These are phyloP conservation scores for Seriola quinqueradiata DNA, from an alignment of 2,113 vertebrate genomes.

Conservation along the genomic window DNA sequence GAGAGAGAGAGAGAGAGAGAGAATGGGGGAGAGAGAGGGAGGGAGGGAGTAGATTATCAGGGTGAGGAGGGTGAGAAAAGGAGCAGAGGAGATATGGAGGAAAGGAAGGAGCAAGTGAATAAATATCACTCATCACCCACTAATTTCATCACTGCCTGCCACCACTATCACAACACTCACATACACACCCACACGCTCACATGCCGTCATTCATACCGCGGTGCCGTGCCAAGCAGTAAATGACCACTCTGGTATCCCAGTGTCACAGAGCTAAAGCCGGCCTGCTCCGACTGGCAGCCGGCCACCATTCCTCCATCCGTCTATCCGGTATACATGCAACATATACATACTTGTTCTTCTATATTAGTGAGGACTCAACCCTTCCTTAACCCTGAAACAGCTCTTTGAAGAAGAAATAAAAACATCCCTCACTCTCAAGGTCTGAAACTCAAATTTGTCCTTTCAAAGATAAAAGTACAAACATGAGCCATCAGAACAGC, in stretches of 20 bases:
- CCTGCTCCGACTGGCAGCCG: slow-evolving; percentile 42
- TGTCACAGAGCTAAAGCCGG: slow-evolving; percentile 41
- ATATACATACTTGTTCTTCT: neutral
- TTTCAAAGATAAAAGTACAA: neutral
- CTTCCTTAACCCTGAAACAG: neutral
- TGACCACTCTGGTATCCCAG: slow-evolving; percentile 36
- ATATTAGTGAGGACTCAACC: slow-evolving; percentile 15
- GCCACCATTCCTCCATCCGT: slow-evolving; percentile 2
- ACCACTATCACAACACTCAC: slow-evolving; percentile 48
- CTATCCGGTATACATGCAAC: slow-evolving; percentile 18
- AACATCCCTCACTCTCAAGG: neutral
- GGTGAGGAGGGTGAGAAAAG: slow-evolving; percentile 43
- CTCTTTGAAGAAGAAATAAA: neutral
- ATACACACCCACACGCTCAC: slow-evolving; percentile 9
- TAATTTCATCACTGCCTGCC: slow-evolving; percentile 56
- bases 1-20: neutral
- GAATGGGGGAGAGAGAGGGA: neutral
- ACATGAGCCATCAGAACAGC: neutral
- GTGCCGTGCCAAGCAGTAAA: slow-evolving; percentile 56
- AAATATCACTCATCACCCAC: slow-evolving; percentile 69
- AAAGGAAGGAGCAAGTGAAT: slow-evolving; percentile 40
- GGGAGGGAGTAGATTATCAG: slow-evolving; percentile 21
- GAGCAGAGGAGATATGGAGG: slow-evolving; percentile 41
- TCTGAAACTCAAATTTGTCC: neutral
- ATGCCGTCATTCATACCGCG: slow-evolving; percentile 23